These are phyloP conservation scores for Onychomys arenicola DNA, from an alignment of 2,797 vertebrate genomes.

Conservation along the genomic window DNA sequence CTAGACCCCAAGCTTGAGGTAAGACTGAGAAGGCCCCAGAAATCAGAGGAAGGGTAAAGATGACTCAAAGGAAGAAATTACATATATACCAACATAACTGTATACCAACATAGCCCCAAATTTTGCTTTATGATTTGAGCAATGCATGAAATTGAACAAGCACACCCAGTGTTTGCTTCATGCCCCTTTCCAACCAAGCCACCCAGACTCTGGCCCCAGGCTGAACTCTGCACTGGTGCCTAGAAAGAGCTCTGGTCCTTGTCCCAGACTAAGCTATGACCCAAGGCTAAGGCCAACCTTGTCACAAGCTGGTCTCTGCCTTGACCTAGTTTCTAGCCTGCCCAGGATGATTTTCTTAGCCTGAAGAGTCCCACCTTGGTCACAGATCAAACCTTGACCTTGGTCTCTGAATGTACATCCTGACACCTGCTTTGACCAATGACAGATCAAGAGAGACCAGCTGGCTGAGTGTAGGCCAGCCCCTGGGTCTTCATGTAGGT, in stretches of 20 bases:
- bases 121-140: not conserved
- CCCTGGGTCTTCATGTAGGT: not conserved
- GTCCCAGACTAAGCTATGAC: not conserved
- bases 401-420: not conserved
- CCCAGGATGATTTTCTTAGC: not conserved
- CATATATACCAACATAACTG: not conserved
- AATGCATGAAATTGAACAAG: not conserved
- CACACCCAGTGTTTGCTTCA: not conserved
- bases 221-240: not conserved
- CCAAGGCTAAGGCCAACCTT: not conserved
- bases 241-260: not conserved
- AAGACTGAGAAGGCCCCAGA: not conserved
- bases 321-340: not conserved
- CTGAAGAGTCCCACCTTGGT: not conserved
- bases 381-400: not conserved
- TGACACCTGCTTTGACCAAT: not conserved
- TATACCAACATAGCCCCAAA: not conserved
- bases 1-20: not conserved
- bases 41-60: not conserved
- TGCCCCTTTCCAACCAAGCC: not conserved
- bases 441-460: not conserved
- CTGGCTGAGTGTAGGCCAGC: not conserved
- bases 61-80: not conserved
- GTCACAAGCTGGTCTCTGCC: not conserved
- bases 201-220: not conserved